These are phyloP conservation scores for Orestias chungarensis DNA, from an alignment of 2,797 vertebrate species.

Conservation along the genomic window DNA sequence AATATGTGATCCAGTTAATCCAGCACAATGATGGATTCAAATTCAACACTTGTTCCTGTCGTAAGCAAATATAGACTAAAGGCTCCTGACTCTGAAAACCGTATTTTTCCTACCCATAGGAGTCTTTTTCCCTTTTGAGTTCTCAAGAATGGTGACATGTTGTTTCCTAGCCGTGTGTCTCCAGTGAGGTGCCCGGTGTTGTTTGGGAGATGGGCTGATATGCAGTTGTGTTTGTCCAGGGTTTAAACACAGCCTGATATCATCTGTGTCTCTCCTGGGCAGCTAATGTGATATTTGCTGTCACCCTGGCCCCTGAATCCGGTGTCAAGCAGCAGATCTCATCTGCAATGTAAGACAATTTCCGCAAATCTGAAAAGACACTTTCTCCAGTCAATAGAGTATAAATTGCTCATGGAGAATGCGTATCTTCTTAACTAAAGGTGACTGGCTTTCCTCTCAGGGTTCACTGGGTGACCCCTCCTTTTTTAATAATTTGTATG, in stretches of 20 bases:
- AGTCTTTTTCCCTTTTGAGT: not conserved
- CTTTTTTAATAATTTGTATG: slow-evolving; percentile 99
- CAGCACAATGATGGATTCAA: not conserved
- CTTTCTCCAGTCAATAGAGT: slow-evolving; percentile 94
- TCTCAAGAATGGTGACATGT: not conserved
- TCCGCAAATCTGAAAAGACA: slow-evolving; percentile 91
- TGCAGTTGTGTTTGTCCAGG: slow-evolving; percentile 57
- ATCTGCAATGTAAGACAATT: slow-evolving; percentile 98
- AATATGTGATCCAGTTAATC: not conserved
- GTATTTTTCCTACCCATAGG: not conserved
- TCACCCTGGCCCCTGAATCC: slow-evolving; percentile 73
- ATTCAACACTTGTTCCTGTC: not conserved
- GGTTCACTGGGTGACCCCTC: slow-evolving; percentile 78
- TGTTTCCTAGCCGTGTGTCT: not conserved
- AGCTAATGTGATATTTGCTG: slow-evolving; percentile 87
- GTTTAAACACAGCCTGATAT: slow-evolving; percentile 83
- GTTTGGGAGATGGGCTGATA: slow-evolving; percentile 60
- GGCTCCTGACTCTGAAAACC: not conserved
- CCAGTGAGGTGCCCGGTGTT: slow-evolving; percentile 1
- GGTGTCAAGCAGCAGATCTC: slow-evolving; percentile 90
- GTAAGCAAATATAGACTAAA: not conserved
- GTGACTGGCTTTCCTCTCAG: slow-evolving; percentile 79
- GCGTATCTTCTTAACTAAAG: slow-evolving; percentile 90
- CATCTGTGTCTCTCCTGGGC: slow-evolving; percentile 84
- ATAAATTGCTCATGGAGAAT: slow-evolving; percentile 95